Percentiles rank a stretch among this genome's conserved stretches.
These are phyloP conservation scores for Apodemus sylvaticus DNA, from an alignment of 2,113 vertebrate species.

Conservation along the genomic window DNA sequence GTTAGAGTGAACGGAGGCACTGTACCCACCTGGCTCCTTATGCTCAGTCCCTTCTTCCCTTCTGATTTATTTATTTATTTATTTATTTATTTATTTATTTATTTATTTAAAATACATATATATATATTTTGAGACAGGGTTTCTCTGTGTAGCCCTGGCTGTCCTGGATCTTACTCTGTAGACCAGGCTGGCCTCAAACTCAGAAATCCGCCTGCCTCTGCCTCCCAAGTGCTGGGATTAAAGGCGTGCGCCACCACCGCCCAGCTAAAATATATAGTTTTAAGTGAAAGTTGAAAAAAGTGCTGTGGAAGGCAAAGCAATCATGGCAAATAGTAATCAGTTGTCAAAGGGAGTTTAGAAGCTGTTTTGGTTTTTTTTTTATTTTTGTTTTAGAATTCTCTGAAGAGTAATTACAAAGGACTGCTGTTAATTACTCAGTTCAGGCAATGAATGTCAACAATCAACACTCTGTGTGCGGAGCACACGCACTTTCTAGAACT, in stretches of 20 bases:
- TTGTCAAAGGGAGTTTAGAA: background rate
- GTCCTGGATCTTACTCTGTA: too few species aligned
- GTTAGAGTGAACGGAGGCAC: constrained; percentile 44
- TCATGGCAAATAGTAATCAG: background rate
- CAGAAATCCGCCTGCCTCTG: too few species aligned
- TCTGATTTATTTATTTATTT: too few species aligned
- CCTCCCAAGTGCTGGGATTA: too few species aligned
- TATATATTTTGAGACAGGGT: too few species aligned
- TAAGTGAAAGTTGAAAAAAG: background rate
- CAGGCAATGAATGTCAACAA: background rate
- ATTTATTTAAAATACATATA: too few species aligned
- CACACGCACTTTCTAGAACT: background rate
- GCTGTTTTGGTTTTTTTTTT: background rate
- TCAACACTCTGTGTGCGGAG: background rate
- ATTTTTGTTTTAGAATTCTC: background rate
- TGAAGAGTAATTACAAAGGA: background rate
- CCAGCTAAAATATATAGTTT: background rate
- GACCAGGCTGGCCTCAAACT: too few species aligned
- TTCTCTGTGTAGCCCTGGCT: too few species aligned
- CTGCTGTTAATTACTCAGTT: background rate
- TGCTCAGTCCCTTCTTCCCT: background rate
- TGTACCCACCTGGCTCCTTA: background rate
- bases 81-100: too few species aligned
- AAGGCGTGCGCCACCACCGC: too few species aligned
- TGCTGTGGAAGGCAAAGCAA: background rate